Percentiles rank a stretch among this genome's conserved stretches.
Conservation (phyloP, 1,140 invertebrate species). For the Drosophila saltans region DNA sequence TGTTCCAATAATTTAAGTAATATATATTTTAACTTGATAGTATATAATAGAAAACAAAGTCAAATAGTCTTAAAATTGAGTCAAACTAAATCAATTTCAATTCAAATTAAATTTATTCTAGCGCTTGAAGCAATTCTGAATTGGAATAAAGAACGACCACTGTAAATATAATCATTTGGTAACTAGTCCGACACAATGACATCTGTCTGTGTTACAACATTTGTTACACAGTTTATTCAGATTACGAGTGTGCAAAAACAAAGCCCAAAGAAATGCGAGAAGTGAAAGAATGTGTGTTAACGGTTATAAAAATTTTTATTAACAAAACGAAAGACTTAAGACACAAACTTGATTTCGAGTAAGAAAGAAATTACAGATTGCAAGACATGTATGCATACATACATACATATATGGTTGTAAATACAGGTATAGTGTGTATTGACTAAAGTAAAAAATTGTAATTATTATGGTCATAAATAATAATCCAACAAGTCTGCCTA, state of each 20-base stretch:
- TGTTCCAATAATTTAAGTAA: too few species aligned
- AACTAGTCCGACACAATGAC: conserved; percentile 2
- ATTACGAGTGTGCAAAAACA: conserved; percentile 5
- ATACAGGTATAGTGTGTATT: not conserved
- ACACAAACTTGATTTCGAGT: conserved; percentile 47
- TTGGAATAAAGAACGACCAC: not conserved
- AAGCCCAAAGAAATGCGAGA: conserved; percentile 1
- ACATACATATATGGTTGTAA: not conserved
- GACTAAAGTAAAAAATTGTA: not conserved
- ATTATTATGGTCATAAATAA: not conserved
- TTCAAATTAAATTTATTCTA: too few species aligned
- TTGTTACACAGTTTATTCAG: conserved; percentile 2
- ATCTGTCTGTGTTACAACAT: conserved; percentile 8
- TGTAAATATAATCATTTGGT: not conserved
- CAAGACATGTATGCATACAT: not conserved
- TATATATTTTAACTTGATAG: too few species aligned
- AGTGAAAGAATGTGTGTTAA: conserved; percentile 17
- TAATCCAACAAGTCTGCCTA: conserved; percentile 5
- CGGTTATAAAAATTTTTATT: conserved; percentile 22
- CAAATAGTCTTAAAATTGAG: too few species aligned
- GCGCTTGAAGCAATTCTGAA: too few species aligned
- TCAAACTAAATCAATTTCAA: not conserved
- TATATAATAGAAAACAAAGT: too few species aligned
- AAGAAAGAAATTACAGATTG: conserved; percentile 17
- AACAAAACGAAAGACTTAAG: conserved; percentile 56